phyloP scores from a whole-genome alignment of 1,140 invertebrate species.

The Hyles vespertilio region DNA sequence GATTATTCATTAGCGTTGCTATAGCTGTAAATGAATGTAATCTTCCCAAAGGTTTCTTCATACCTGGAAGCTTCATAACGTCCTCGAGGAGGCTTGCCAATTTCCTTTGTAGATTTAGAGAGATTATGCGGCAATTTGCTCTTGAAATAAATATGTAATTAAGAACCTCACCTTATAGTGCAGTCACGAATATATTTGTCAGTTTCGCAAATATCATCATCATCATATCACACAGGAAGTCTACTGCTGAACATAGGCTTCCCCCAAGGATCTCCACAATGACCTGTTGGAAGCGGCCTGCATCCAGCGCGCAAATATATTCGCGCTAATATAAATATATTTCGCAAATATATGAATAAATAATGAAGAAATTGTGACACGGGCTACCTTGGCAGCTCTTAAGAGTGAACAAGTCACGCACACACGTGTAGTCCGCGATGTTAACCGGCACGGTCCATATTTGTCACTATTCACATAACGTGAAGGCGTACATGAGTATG shows the following conservation, averaged over 20 bases:
- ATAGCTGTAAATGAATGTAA: conserved; percentile 13
- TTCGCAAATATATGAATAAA: conserved; percentile 24
- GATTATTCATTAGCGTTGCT: not conserved
- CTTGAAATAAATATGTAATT: conserved; percentile 25
- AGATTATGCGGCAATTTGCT: conserved; percentile 40
- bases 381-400: conserved; percentile 10
- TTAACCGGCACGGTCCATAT: conserved; percentile 25
- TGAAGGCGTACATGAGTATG: too few relatives aligned
- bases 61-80: conserved; percentile 32
- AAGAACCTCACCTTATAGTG: conserved; percentile 14
- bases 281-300: too few relatives aligned
- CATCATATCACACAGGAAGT: too few relatives aligned
- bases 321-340: too few relatives aligned
- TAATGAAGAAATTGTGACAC: conserved; percentile 22
- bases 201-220: conserved; percentile 15
- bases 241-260: too few relatives aligned
- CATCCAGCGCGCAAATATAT: too few relatives aligned
- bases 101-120: conserved; percentile 34
- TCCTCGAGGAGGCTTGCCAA: conserved; percentile 29
- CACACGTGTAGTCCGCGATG: conserved; percentile 18
- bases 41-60: conserved; percentile 26
- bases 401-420: conserved; percentile 3
- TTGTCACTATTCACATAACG: conserved; percentile 39
- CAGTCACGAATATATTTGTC: conserved; percentile 20
- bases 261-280: too few relatives aligned